These are phyloP conservation scores for Cataglyphis albicans DNA, from an alignment of 2,888 invertebrate genomes.

Conservation along the genomic window DNA sequence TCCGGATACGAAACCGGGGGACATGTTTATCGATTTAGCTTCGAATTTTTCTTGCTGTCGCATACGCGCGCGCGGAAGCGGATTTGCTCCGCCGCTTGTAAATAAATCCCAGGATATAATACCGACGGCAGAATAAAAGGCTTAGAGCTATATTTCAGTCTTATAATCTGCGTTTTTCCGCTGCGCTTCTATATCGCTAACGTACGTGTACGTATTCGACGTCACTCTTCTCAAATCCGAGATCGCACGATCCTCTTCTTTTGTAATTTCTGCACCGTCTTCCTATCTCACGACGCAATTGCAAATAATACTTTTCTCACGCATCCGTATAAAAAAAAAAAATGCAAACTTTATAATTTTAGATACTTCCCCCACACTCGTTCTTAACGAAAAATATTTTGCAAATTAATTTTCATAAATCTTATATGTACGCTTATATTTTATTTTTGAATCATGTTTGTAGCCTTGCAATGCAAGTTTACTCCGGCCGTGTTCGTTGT, in stretches of 20 bases:
- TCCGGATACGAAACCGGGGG: constrained; percentile 29
- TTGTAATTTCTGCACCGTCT: not conserved
- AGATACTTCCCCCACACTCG: not conserved
- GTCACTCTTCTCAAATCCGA: not conserved
- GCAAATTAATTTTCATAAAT: not conserved
- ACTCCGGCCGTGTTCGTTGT: not conserved
- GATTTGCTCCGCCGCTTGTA: constrained; percentile 40
- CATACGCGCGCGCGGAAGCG: constrained; percentile 9
- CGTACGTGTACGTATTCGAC: not conserved
- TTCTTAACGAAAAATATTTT: not conserved
- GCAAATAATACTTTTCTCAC: not conserved
- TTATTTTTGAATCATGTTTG: not conserved
- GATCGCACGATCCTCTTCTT: not conserved
- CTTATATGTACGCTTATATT: not conserved
- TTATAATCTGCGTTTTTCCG: constrained; percentile 50
- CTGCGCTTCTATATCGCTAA: constrained; percentile 16
- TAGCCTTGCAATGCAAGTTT: not conserved
- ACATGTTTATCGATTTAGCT: constrained; percentile 51
- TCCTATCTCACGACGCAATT: not conserved
- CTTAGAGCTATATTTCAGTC: constrained; percentile 53
- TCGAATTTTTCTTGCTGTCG: constrained; percentile 38
- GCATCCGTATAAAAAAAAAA: not conserved
- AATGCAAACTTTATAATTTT: not conserved
- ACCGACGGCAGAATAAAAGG: constrained; percentile 55
- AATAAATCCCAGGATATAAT: constrained; percentile 52